A percentile compares a stretch with the other conserved stretches of the same genome.
These are phyloP conservation scores for Amblyteles armatorius DNA, from an alignment of 2,888 invertebrate species.

Conservation along the genomic window DNA sequence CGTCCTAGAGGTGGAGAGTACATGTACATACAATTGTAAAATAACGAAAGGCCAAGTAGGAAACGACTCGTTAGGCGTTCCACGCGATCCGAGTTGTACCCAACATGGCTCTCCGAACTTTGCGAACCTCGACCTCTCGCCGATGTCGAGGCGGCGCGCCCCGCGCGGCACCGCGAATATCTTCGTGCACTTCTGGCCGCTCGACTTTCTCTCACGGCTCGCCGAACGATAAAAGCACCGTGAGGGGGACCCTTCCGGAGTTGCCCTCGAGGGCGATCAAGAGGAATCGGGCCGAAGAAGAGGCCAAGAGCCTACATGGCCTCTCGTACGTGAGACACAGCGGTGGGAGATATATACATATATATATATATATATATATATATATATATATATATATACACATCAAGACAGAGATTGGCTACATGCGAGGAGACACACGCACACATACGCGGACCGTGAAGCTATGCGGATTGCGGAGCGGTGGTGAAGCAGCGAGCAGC, in stretches of 20 bases:
- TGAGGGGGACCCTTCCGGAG: neutral
- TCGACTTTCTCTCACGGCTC: constrained; percentile 31
- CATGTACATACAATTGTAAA: constrained; percentile 71
- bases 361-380: no score
- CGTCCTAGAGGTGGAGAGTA: constrained; percentile 9
- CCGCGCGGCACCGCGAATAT: neutral
- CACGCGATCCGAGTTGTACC: constrained; percentile 59
- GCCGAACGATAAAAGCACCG: constrained; percentile 4
- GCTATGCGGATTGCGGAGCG: neutral
- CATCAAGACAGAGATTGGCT: constrained; percentile 1
- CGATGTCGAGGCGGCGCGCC: constrained; percentile 20
- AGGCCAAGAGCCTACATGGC: neutral
- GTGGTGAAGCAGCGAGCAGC: neutral
- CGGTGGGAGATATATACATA: neutral
- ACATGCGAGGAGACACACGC: neutral
- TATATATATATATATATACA: neutral
- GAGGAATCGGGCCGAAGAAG: constrained; percentile 21
- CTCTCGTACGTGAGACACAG: neutral
- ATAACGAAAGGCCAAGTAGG: constrained; percentile 80
- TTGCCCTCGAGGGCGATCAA: neutral
- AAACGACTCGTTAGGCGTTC: constrained; percentile 79
- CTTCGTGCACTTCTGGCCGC: neutral
- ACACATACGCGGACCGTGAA: neutral
- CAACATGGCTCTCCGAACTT: constrained; percentile 64
- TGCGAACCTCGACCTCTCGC: constrained; percentile 59